Evolutionary conservation across 1,140 invertebrate genomes (phyloP), one percentile per base, ranked within the genome.

Genomic region (Zaprionus ghesquierei): DNA sequence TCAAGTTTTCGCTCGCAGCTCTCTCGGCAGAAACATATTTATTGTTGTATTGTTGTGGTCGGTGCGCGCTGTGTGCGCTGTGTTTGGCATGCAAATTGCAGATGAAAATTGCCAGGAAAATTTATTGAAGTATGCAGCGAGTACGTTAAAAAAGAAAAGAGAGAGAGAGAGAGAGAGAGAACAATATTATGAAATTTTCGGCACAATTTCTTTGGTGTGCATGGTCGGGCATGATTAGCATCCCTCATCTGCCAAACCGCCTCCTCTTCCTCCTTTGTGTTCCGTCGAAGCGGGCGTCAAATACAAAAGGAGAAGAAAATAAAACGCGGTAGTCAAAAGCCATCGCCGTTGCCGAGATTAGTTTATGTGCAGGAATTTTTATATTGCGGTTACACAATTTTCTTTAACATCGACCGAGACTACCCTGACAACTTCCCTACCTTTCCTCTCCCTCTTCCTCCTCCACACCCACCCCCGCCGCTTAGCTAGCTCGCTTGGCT

Each of bases 351-450:
- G 64, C 49, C 64, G 64, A 66, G 84, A 87, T 87, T 87, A 87
- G 85, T 87, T 87, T 89, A 69, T 87, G 84, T 87, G 84, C 76
- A 87, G 84, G 84, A 87, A 87, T 87, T 87, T 87, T 77, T 79
- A 87, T 89, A 74, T 71, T 89, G 82, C 68, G 84, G 84, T 87
- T 87, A 80, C 84, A 89, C 84, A 87, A 87, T 87, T 86, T 85
- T 69, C 75, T 69, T 12, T 20, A 31, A 31, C n/a, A 41, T 44
- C 27, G 56, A 41, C 35, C 35, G 35, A n/a, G n/a, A 38, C 35
- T 38, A 38, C 35, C 35, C 35, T 15, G 35, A 41, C 35, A 41
- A 41, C 35, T 15, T 27, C 50, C 18, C 25, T n/a, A n/a, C n/a
- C n/a, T n/a, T n/a, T n/a, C 10, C 38, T 51, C 5, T 22, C 38